Base-by-base conservation (phyloP, 2,113 vertebrate species). In the Bombycilla garrulus region DNA sequence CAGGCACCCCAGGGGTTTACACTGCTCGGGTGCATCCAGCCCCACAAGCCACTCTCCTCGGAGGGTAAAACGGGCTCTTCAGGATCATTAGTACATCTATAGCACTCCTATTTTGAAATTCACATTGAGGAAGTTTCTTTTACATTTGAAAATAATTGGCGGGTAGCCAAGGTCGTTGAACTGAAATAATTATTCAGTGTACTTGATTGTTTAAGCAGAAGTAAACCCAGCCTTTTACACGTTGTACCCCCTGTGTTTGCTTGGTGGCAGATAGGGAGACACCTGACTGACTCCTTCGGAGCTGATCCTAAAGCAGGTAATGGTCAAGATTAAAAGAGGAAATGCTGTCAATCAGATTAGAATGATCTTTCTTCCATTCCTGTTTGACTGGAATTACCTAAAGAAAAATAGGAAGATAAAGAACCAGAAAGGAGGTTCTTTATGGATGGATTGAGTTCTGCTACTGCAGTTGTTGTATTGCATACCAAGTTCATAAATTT, bases 71-170 rank as follows among this genome's bases (percentile, higher is more conserved):
- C 5, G 1, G 42, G 40, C 9, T 33, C 3, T 29, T 36, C 16
- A 21, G 51, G 15, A 20, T 35, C 33, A 0, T 21, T 40, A 2
- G 18, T 17, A 6, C 18, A 70, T 56, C 58, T 73, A 0, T 6
- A 71, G 29, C 21, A 1, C 5, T 31, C 16, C 21, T 12, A 8
- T 16, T n/a, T 23, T 42, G 24, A 65, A 48, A 36, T 38, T 4
- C 15, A 9, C 3, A 2, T 8, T 0, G 0, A 48, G 10, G 28
- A 54, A 20, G 28, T 22, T 50, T 47, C 24, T 58, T 79, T 31
- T 47, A 6, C 14, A 25, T 25, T 5, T 64, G 35, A 51, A 81
- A 74, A 40, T 24, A 16, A 17, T 36, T 38, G 40, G 21, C 1
- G 1, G 12, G 24, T 50, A 65, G 50, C 12, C 5, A 12, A 6